A percentile compares a stretch with the other conserved stretches of the same genome.
Conservation (phyloP, 2,888 invertebrate species). For the Ormyrus nitidulus region DNA sequence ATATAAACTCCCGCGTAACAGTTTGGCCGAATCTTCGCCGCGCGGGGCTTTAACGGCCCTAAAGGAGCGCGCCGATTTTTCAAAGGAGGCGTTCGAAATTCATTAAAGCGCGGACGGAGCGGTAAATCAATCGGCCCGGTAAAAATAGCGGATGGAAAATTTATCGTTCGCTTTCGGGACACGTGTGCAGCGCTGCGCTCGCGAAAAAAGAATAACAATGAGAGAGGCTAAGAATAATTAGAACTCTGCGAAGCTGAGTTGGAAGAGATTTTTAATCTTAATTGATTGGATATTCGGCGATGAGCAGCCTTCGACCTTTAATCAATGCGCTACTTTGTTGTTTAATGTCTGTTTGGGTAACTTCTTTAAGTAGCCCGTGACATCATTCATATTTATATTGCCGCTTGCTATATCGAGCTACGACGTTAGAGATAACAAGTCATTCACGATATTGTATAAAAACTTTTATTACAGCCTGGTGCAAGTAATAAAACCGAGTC, state of each 20-base stretch:
- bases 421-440: constrained; percentile 40
- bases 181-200: too few species aligned
- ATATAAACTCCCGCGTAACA: constrained; percentile 16
- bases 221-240: too few species aligned
- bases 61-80: not conserved
- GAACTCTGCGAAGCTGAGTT: too few species aligned
- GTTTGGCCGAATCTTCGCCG: constrained; percentile 8
- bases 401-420: not conserved
- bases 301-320: not conserved
- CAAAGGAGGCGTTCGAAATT: constrained; percentile 26
- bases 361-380: not conserved
- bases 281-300: not conserved
- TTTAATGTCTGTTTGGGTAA: constrained; percentile 5
- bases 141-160: constrained; percentile 5
- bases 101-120: constrained; percentile 9
- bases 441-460: not conserved
- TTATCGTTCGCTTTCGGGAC: not conserved
- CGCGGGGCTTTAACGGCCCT: constrained; percentile 3
- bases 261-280: not conserved
- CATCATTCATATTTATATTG: constrained; percentile 36
- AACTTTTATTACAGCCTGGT: too few species aligned
- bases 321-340: not conserved
- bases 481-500: too few species aligned
- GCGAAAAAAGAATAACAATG: too few species aligned
- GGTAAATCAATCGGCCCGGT: constrained; percentile 18